Evolutionary conservation across 2,113 vertebrate species (phyloP).

Genomic region (Chionomys nivalis): DNA sequence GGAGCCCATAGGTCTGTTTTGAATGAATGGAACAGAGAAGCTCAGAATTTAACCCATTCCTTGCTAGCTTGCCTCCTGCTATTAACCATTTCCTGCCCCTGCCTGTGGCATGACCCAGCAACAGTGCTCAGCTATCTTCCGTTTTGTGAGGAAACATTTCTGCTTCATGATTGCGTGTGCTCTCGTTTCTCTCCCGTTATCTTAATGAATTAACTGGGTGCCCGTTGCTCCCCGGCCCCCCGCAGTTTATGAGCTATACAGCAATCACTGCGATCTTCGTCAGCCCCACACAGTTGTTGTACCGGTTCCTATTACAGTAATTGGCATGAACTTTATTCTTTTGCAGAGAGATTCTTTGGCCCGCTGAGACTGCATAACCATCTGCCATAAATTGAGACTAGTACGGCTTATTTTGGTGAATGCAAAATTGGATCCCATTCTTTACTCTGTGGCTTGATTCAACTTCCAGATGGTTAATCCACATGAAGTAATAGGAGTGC

Average conservation of each 20-base stretch:
- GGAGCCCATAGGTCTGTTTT: neutral
- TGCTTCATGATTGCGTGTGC: constrained; percentile 51
- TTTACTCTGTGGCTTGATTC: constrained; percentile 82
- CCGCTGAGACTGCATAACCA: constrained; percentile 67
- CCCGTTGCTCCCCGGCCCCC: constrained; percentile 15
- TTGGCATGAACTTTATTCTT: constrained; percentile 65
- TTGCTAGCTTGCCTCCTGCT: neutral
- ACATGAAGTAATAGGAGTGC: constrained; percentile 83
- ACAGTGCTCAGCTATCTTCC: neutral
- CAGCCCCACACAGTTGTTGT: constrained; percentile 28
- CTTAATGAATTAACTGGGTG: constrained; percentile 78
- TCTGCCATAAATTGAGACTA: constrained; percentile 77
- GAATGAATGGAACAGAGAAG: neutral
- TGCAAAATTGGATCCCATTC: constrained; percentile 78
- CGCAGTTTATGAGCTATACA: constrained; percentile 35
- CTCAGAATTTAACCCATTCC: neutral
- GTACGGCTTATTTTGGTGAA: constrained; percentile 78
- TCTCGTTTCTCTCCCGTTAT: constrained; percentile 60
- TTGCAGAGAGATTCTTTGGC: constrained; percentile 69
- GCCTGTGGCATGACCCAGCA: neutral
- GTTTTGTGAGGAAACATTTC: neutral
- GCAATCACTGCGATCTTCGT: constrained; percentile 23
- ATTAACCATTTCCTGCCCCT: neutral
- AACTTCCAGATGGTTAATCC: constrained; percentile 87
- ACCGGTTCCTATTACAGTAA: constrained; percentile 70